phyloP scores from a whole-genome alignment of 1,140 invertebrate genomes.

The Heliothis subflexa region DNA sequence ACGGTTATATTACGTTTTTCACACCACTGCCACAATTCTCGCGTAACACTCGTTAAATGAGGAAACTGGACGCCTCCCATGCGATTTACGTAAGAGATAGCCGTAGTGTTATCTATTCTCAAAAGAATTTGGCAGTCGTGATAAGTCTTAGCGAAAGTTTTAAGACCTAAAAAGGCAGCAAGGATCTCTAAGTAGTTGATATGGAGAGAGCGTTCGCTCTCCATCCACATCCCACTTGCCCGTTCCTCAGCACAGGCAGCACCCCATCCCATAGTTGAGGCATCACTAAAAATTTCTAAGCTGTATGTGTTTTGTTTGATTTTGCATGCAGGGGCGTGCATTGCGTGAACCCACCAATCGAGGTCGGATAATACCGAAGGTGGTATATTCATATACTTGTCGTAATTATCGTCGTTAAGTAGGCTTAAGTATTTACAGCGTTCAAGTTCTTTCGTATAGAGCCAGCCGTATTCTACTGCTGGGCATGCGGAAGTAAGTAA shows the following conservation, averaged over 20 bases:
- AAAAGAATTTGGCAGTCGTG: no score
- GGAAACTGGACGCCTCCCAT: no score
- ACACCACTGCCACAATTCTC: no score
- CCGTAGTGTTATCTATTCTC: no score
- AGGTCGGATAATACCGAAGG: neutral
- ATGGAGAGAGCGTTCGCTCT: neutral
- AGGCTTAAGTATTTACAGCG: constrained; percentile 22
- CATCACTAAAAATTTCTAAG: neutral
- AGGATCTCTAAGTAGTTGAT: no score
- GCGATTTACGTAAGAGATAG: no score
- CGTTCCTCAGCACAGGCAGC: neutral
- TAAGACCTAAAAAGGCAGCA: no score
- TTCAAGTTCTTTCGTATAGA: constrained; percentile 32
- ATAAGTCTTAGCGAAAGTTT: no score
- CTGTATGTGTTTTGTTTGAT: neutral
- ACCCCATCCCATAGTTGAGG: neutral
- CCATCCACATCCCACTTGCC: neutral
- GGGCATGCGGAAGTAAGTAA: neutral
- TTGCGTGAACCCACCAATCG: neutral
- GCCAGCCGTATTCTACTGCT: neutral
- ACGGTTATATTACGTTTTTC: no score
- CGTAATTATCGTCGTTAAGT: neutral
- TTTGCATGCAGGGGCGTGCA: neutral
- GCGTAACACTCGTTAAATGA: no score
- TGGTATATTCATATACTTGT: constrained; percentile 7